These are phyloP conservation scores for Oreohelix idahoensis DNA, from an alignment of 1,140 invertebrate genomes.

Conservation along the genomic window DNA sequence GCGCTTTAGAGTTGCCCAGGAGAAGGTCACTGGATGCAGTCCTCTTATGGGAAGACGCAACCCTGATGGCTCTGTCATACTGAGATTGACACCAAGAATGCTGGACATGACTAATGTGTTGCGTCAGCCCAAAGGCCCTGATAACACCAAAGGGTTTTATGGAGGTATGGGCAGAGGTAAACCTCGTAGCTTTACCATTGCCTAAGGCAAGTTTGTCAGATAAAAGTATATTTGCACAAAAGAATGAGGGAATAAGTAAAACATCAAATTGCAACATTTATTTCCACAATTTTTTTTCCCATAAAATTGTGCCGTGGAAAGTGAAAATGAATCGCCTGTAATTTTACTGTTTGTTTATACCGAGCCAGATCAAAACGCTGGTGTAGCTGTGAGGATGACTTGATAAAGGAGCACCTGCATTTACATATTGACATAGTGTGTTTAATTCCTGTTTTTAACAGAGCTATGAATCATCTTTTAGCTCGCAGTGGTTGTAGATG, in stretches of 20 bases:
- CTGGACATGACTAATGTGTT: conserved; percentile 78
- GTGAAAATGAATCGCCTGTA: neutral
- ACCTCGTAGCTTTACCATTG: conserved; percentile 62
- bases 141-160: conserved; percentile 85
- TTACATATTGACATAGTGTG: no score
- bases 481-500: no score
- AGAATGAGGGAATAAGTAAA: neutral
- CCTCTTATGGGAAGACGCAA: conserved; percentile 55
- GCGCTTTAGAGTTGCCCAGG: conserved; percentile 70
- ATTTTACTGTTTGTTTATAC: neutral
- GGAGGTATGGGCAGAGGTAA: conserved; percentile 63
- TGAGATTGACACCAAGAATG: conserved; percentile 48
- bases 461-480: no score
- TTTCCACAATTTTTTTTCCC: neutral
- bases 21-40: conserved; percentile 56
- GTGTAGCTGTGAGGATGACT: no score
- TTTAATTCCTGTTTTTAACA: no score
- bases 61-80: conserved; percentile 45
- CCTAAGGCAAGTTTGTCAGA: conserved; percentile 25
- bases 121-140: conserved; percentile 86
- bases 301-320: conserved; percentile 2
- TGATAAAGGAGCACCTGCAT: no score
- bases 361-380: no score
- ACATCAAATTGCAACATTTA: neutral
- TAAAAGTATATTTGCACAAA: neutral